Conservation (phyloP, 2,888 invertebrate genomes). For the Sesia bembeciformis region DNA sequence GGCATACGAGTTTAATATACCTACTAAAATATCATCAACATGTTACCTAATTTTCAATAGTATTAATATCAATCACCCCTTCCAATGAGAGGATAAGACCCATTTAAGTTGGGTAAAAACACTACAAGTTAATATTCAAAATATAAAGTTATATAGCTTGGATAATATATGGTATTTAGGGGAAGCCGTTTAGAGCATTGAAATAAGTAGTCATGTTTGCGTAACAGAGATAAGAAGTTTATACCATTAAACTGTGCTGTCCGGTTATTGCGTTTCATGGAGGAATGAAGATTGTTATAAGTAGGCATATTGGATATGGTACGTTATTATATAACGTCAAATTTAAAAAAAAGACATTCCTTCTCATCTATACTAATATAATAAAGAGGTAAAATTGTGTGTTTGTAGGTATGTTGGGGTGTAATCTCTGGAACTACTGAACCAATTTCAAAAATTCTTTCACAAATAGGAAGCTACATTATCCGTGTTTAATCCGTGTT, state of each 20-base stretch:
- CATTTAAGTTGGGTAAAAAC: background rate
- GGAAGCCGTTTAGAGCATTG: background rate
- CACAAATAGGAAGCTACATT: too few species aligned
- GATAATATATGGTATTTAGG: background rate
- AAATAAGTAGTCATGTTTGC: conserved; percentile 2
- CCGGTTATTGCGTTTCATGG: conserved; percentile 3
- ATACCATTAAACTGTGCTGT: conserved; percentile 5
- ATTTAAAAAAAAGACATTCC: background rate
- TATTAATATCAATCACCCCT: background rate
- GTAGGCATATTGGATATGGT: background rate
- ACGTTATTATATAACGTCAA: too few species aligned
- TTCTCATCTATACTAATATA: background rate
- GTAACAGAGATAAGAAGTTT: conserved; percentile 7
- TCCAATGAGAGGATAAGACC: too few species aligned
- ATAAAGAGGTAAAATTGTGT: background rate
- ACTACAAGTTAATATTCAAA: background rate
- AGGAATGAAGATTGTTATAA: background rate
- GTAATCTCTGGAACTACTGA: too few species aligned
- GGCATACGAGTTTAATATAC: too few species aligned
- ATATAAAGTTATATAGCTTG: background rate
- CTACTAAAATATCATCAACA: background rate
- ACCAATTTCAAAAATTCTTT: too few species aligned
- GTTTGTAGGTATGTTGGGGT: background rate
- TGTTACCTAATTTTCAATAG: background rate
- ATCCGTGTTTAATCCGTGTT: too few species aligned